Evolutionary conservation across 2,113 vertebrate species (phyloP), one percentile per base, ranked within the genome.

Genomic region (Callopanchax toddi): DNA sequence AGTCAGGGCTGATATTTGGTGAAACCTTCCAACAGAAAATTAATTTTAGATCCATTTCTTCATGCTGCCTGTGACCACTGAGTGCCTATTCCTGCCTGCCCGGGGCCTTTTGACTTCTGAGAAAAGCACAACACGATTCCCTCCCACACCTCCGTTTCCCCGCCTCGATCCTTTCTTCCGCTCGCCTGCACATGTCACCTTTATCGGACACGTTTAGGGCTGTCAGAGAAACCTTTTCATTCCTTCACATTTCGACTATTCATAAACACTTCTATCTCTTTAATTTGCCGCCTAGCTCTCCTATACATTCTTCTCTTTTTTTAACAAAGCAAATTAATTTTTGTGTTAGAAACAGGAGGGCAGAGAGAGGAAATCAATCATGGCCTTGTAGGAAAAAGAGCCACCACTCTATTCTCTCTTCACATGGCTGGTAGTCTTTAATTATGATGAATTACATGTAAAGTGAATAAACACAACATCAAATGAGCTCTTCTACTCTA

Each of bases 111-210:
- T 76, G 66, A 73, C 80, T 83, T 73, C 55, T 61, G 48, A 78
- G 60, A 75, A 75, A 74, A 71, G 48, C 64, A 22, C 67, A 63
- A 54, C 13, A 40, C 56, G 83, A 82, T 76, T 82, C 68, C 53
- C 74, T 76, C 59, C 76, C 53, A 67, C 67, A 57, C 73, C 76
- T 73, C 62, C 1, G 2, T 48, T 20, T 21, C 1, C 29, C 51
- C 32, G 34, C 50, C 32, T 54, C 45, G 0, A 5, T 60, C 53
- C 44, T 64, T 61, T 61, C 65, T 81, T 82, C 74, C 39, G 23
- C 73, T 21, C 51, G 57, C 70, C 53, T 70, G 75, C 76, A 78
- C 78, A 82, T 46, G 78, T 80, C 76, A 67, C 56, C 69, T 71
- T 55, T 56, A 61, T 72, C 64, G 52, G 39, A 64, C 44, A 71